Conservation (phyloP, 2,113 vertebrate genomes). For the Gorsachius goisagi region DNA sequence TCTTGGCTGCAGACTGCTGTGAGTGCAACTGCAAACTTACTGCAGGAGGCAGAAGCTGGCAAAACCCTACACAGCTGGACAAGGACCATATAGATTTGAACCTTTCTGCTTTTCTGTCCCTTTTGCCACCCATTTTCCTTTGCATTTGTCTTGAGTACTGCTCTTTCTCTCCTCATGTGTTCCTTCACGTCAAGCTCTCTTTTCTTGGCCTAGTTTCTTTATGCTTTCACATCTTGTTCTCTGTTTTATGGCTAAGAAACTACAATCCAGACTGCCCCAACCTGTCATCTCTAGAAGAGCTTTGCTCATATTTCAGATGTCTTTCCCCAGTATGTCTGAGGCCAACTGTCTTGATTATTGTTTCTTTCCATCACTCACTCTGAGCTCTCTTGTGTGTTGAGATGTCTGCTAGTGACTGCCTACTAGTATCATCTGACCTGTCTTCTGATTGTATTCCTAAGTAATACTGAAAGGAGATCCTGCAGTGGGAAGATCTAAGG, state of each 20-base stretch:
- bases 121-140: not conserved
- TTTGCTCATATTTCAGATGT: not conserved
- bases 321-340: not conserved
- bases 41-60: not conserved
- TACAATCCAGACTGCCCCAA: not conserved
- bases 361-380: not conserved
- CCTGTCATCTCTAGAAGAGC: not conserved
- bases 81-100: not conserved
- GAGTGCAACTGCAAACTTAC: not conserved
- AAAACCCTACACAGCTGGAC: not conserved
- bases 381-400: fast-evolving
- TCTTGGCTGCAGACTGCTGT: not conserved
- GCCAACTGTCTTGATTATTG: not conserved
- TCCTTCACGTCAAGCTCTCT: not conserved
- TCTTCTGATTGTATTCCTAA: not conserved
- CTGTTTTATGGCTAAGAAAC: not conserved
- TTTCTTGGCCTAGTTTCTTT: not conserved
- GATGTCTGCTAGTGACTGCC: not conserved
- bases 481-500: not conserved
- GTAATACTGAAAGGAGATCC: not conserved
- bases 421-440: not conserved
- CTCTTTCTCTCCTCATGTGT: not conserved
- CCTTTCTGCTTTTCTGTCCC: not conserved
- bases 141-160: not conserved
- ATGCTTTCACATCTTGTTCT: not conserved